Conservation (phyloP, 2,888 invertebrate genomes). For the Lasioglossum oenotherae region DNA sequence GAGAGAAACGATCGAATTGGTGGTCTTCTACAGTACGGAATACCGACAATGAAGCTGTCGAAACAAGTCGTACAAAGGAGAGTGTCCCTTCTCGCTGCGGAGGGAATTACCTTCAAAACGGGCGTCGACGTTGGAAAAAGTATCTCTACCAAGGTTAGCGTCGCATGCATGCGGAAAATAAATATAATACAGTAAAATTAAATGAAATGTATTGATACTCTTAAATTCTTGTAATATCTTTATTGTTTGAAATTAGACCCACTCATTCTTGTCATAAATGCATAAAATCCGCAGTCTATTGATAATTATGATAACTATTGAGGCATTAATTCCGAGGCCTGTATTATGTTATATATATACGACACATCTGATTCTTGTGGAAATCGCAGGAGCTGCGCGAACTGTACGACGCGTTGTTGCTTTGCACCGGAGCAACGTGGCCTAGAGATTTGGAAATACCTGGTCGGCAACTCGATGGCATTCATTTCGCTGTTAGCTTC, state of each 20-base stretch:
- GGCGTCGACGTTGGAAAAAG: conserved; percentile 96
- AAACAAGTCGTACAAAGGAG: conserved; percentile 97
- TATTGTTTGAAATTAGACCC: too few species aligned
- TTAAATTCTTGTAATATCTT: too few species aligned
- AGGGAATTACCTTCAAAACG: conserved; percentile 96
- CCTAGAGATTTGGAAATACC: conserved; percentile 95
- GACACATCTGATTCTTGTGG: neutral
- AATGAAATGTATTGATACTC: too few species aligned
- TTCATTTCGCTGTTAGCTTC: conserved; percentile 99
- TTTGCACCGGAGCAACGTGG: conserved; percentile 98
- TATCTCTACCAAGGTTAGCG: conserved; percentile 89
- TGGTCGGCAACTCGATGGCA: conserved; percentile 95
- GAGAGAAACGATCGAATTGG: conserved; percentile 98
- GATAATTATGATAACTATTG: too few species aligned
- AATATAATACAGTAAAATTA: neutral
- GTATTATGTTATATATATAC: too few species aligned
- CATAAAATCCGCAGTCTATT: too few species aligned
- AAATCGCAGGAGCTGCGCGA: conserved; percentile 74
- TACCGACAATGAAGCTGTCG: conserved; percentile 99
- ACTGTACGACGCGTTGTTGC: conserved; percentile 91
- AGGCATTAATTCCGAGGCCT: too few species aligned
- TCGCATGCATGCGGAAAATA: neutral
- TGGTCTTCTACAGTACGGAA: conserved; percentile 98
- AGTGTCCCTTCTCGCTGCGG: conserved; percentile 93
- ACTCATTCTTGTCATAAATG: too few species aligned